Conservation (phyloP, 2,888 invertebrate species). For the Andrena marginata region DNA sequence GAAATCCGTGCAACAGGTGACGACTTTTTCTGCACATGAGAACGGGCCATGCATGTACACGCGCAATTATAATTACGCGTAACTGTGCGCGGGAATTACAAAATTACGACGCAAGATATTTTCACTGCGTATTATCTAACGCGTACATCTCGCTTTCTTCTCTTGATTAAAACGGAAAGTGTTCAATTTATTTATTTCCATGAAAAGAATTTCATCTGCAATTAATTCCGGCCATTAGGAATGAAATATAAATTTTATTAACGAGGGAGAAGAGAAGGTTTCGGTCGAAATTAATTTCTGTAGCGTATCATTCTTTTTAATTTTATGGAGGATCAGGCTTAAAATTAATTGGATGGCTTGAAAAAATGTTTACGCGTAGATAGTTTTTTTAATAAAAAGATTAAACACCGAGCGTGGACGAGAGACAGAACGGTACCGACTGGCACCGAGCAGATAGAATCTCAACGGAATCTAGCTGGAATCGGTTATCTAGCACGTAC, state of each 20-base stretch:
- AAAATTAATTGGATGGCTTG: not conserved
- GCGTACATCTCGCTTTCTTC: conserved; percentile 8
- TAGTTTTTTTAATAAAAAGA: not conserved
- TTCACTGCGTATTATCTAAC: conserved; percentile 25
- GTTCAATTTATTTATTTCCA: too few species aligned
- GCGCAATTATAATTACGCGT: conserved; percentile 40
- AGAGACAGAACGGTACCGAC: conserved; percentile 59
- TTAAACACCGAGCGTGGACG: conserved; percentile 8
- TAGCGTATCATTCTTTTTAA: too few species aligned
- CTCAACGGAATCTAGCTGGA: conserved; percentile 52
- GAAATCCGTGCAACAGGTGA: conserved; percentile 20
- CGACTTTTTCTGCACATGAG: not conserved
- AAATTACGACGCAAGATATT: conserved; percentile 25
- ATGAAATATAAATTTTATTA: too few species aligned
- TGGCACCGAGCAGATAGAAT: conserved; percentile 54
- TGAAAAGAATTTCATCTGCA: too few species aligned
- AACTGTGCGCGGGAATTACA: conserved; percentile 37
- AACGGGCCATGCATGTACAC: conserved; percentile 16
- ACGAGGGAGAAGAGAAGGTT: too few species aligned
- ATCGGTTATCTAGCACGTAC: conserved; percentile 57
- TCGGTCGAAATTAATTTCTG: too few species aligned
- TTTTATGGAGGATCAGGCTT: too few species aligned
- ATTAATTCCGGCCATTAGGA: too few species aligned
- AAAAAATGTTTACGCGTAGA: not conserved
- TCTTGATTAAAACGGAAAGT: too few species aligned